Conservation (phyloP, 92 coral and sea anemone genomes). For the Porites cylindrica region DNA sequence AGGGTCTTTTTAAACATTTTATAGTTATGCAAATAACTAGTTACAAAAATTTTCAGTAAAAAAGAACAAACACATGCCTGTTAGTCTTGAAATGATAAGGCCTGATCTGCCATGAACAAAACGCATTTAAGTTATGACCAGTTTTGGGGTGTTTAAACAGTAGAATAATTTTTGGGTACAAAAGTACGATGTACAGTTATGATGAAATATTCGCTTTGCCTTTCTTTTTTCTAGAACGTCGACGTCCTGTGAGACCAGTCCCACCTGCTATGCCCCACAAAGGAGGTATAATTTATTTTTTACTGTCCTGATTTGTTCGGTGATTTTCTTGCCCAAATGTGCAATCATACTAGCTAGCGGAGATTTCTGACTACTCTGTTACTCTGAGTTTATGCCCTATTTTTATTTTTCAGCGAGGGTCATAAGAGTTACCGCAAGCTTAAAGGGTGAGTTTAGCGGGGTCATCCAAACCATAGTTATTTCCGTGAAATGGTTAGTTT, state of each 20-base stretch:
- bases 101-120: too few species aligned
- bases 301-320: too few species aligned
- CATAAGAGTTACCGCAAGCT: constrained; percentile 1
- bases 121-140: too few species aligned
- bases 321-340: background rate
- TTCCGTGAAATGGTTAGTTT: background rate
- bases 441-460: background rate
- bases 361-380: too few species aligned
- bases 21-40: too few species aligned
- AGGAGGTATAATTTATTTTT: background rate
- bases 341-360: background rate
- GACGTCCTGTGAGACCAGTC: constrained; percentile 5
- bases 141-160: too few species aligned
- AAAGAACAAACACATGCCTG: too few species aligned
- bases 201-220: too few species aligned
- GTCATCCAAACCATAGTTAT: background rate
- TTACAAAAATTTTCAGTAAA: too few species aligned
- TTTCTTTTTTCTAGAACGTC: background rate
- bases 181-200: too few species aligned
- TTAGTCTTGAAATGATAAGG: too few species aligned
- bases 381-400: background rate
- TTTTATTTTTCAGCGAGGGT: background rate
- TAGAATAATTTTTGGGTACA: too few species aligned
- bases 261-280: constrained; percentile 6
- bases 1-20: background rate